Evolutionary conservation across 2,888 invertebrate species (phyloP).

Genomic region (Lithophane semibrunnea): DNA sequence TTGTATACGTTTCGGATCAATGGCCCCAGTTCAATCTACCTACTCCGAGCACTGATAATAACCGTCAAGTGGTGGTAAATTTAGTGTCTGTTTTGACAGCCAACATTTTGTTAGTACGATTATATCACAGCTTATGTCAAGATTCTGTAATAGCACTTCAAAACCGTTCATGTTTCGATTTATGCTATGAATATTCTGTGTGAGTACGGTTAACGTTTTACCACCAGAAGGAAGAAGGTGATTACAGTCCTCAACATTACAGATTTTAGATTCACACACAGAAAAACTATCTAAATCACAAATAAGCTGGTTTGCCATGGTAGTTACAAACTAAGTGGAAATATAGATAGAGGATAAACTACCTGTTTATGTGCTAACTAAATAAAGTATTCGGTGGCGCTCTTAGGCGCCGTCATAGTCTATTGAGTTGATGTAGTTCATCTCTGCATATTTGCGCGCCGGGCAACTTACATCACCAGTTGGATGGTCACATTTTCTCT

Average conservation of each 20-base stretch:
- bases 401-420: background rate
- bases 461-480: background rate
- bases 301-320: background rate
- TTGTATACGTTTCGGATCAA: too few species aligned
- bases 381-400: background rate
- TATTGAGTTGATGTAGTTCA: background rate
- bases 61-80: background rate
- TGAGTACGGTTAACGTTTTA: background rate
- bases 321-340: background rate
- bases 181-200: conserved; percentile 1
- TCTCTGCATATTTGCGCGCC: background rate
- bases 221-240: background rate
- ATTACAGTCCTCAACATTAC: background rate
- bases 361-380: background rate
- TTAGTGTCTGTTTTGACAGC: background rate
- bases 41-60: too few species aligned
- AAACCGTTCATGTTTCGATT: background rate
- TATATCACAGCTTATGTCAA: background rate
- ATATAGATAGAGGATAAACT: background rate
- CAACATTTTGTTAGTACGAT: too few species aligned
- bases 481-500: too few species aligned
- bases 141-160: background rate
- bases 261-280: background rate
- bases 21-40: too few species aligned
- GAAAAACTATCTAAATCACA: background rate